Evolutionary conservation across 2,888 invertebrate species (phyloP).

Genomic region (Leptinotarsa rubiginosa): DNA sequence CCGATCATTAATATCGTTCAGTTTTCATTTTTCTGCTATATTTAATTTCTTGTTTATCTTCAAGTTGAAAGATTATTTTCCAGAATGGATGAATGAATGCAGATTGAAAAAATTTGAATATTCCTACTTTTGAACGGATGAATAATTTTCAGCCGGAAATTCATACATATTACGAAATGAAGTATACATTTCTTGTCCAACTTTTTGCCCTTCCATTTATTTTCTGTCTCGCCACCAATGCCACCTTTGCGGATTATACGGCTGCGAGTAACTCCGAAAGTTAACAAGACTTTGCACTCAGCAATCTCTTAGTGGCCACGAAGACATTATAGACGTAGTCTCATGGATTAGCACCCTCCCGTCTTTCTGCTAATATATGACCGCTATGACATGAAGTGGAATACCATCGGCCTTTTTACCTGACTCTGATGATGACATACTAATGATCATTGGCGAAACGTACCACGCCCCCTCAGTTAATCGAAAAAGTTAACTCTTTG

Average conservation of each 20-base stretch:
- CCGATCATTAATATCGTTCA: too few species aligned
- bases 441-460: slow-evolving; percentile 18
- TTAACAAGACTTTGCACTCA: slow-evolving; percentile 64
- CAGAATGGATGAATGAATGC: too few species aligned
- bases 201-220: background rate
- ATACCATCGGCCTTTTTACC: slow-evolving; percentile 11
- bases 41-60: too few species aligned
- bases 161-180: too few species aligned
- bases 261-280: slow-evolving; percentile 61
- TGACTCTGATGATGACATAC: slow-evolving; percentile 13
- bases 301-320: slow-evolving; percentile 57
- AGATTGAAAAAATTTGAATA: too few species aligned
- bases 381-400: slow-evolving; percentile 38
- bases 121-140: too few species aligned
- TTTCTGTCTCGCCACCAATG: slow-evolving; percentile 44
- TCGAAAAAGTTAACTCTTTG: slow-evolving; percentile 13
- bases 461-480: slow-evolving; percentile 13
- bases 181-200: background rate
- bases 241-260: slow-evolving; percentile 60
- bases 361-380: slow-evolving; percentile 54
- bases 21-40: too few species aligned
- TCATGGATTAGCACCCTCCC: slow-evolving; percentile 54
- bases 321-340: slow-evolving; percentile 53
- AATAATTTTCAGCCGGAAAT: too few species aligned
- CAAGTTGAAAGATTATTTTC: too few species aligned